Evolutionary conservation across 2,113 vertebrate species (phyloP), one percentile per base, ranked within the genome.

Genomic region (Thymallus thymallus): DNA sequence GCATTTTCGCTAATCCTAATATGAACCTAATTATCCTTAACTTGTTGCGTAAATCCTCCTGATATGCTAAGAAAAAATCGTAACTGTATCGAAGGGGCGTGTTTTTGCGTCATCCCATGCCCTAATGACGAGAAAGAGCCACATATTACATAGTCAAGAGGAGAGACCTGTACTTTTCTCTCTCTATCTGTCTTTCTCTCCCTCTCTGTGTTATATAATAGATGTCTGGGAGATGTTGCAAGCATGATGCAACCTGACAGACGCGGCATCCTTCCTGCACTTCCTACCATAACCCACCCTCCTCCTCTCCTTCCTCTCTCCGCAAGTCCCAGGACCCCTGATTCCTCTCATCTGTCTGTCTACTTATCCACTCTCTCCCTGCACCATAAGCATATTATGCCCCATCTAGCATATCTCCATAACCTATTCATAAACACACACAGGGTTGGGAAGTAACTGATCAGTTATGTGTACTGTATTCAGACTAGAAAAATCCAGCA

Each of bases 191-290:
- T n/a, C 20, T 30, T 23, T 45, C 35, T 45, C 32, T 18, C 20
- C 35, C 35, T 45, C 7, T 16, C 45, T 1, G 3, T 18, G 61
- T 82, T 81, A 82, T 74, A 32, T 82, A 80, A 82, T 48, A 48
- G 63, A 24, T 64, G 68, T 60, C 41, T 6, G 5, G 14, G 60
- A 80, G 79, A 82, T 76, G 41, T 82, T 45, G 32, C 26, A 69
- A 56, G 45, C 51, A 61, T 78, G 76, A 84, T 48, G 82, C 80
- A 80, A 85, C 72, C 66, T 72, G 73, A 69, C 73, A 71, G 67
- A 80, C 60, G 29, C 35, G 41, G 23, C 68, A 61, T 60, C 75
- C 24, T 76, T 56, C 46, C 75, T 77, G 67, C 26, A 46, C 14
- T 58, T 72, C 64, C 51, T 62, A 5, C 16, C 24, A 64, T 75